phyloP scores from a whole-genome alignment of 2,888 invertebrate species.

The Cyaniris semiargus region DNA sequence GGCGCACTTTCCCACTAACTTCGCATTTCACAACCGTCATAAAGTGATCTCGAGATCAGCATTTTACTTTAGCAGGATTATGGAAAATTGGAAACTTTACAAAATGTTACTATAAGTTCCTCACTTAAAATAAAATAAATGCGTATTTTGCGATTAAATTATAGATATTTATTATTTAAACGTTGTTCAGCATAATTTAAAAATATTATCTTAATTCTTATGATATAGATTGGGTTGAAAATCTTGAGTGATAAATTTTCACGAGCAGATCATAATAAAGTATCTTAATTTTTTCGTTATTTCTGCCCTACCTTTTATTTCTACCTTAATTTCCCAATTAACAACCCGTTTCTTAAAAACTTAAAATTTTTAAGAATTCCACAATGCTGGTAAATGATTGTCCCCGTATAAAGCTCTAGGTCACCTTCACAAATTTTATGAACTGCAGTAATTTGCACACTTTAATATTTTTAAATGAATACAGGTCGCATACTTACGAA shows the following conservation, averaged over 20 bases:
- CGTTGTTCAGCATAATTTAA: no score
- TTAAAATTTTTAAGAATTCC: background rate
- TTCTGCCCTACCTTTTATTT: no score
- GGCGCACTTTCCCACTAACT: constrained; percentile 41
- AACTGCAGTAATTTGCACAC: background rate
- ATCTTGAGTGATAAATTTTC: no score
- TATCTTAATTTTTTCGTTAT: no score
- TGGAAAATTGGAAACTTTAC: background rate
- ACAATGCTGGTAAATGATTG: background rate
- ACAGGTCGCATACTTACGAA: constrained; percentile 19
- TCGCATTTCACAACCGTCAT: constrained; percentile 37
- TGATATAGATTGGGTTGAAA: no score
- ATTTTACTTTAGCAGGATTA: constrained; percentile 27
- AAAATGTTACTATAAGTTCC: background rate
- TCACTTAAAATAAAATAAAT: no score
- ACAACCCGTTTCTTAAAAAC: background rate
- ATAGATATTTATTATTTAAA: no score
- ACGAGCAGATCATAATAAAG: no score
- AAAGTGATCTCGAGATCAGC: constrained; percentile 24
- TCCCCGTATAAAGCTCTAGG: constrained; percentile 5
- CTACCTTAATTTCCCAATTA: background rate
- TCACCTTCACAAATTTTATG: constrained; percentile 12
- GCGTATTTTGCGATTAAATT: no score
- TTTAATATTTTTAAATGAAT: background rate
- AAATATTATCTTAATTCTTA: no score